Evolutionary conservation across 2,888 invertebrate genomes (phyloP), one percentile per base, ranked within the genome.

Genomic region (Dynastes tityus): DNA sequence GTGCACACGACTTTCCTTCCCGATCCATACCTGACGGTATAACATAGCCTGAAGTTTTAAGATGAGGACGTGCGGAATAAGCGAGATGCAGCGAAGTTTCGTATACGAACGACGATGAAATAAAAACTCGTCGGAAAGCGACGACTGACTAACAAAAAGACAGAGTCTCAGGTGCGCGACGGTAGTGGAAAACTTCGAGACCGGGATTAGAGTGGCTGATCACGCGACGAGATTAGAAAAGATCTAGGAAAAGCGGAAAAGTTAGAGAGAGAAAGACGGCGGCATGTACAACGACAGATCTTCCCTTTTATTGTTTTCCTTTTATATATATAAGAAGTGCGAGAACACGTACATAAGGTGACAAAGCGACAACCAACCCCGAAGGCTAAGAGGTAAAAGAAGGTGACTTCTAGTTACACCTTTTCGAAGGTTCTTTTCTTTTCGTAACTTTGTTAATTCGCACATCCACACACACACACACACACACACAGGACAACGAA

Each of bases 191-290:
- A 51, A 51, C 51, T 68, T 68, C 29, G 22, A 51, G 40, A 22
- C 29, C 68, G 13, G 68, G 68, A 68, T 68, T 68, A 68, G 51
- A 51, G 51, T 29, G 13, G 68, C 27, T 51, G 68, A 68, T 51
- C 68, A 68, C 68, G 68, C 51, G 51, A 68, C 68, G 51, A 51
- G 68, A 68, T 68, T 68, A 68, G 51, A 51, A 22, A 51, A 27
- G 68, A 51, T 55, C 8, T 55, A 16, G 22, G 55, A n/a, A 29
- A 29, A 27, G 22, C 51, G 29, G 51, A 51, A 68, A 63, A 27
- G 32, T 27, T 29, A 32, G 32, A 32, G 13, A 32, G 63, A n/a
- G 11, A 32, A 29, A 63, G 29, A 32, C 4, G 29, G 32, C 27
- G 63, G 29, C 22, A 13, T 13, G 63, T 27, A 29, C 6, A 63